Evolutionary conservation across 2,797 vertebrate genomes (phyloP).

Genomic region (Rhynchotus rufescens): DNA sequence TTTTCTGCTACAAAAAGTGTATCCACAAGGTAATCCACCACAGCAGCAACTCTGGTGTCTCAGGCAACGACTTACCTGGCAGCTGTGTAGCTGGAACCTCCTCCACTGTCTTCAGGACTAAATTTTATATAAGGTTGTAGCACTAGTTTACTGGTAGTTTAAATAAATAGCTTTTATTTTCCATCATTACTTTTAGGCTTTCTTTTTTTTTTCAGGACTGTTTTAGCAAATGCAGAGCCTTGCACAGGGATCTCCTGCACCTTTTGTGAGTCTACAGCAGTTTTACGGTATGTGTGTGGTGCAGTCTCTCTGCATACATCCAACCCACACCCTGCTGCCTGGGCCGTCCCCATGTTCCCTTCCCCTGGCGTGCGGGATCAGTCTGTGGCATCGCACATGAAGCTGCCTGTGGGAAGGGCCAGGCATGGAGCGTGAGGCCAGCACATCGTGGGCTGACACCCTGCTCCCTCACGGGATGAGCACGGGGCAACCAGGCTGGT

Average conservation of each 20-base stretch:
- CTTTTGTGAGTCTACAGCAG: background rate
- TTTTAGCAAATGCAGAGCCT: background rate
- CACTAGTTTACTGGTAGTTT: background rate
- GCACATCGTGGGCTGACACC: too few species aligned
- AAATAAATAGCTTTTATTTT: background rate
- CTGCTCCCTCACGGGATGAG: too few species aligned
- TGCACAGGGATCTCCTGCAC: rapidly evolving
- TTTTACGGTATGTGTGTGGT: too few species aligned
- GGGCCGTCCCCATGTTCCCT: background rate
- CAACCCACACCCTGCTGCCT: too few species aligned
- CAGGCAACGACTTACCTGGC: background rate
- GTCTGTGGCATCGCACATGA: background rate
- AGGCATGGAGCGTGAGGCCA: rapidly evolving
- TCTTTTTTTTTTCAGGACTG: background rate
- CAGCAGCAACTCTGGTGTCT: background rate
- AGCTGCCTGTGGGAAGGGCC: rapidly evolving
- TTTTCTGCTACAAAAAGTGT: background rate
- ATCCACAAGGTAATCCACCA: background rate
- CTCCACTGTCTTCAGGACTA: background rate
- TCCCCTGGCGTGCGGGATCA: rapidly evolving
- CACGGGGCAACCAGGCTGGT: too few species aligned
- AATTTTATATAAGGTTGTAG: background rate
- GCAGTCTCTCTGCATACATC: too few species aligned
- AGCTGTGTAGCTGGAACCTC: background rate
- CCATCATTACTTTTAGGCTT: rapidly evolving